Conservation (phyloP, 1,140 invertebrate species). For the Sinella curviseta region DNA sequence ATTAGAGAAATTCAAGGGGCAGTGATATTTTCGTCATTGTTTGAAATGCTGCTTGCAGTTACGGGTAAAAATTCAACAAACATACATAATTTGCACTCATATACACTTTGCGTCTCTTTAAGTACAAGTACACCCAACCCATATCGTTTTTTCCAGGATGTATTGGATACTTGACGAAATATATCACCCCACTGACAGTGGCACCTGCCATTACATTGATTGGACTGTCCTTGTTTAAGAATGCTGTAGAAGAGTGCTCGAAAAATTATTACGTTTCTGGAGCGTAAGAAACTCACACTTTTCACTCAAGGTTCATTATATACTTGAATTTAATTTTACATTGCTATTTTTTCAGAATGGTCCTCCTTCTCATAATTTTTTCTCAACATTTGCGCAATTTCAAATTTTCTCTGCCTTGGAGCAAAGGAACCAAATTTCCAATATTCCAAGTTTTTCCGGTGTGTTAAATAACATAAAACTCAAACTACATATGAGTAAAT, state of each 20-base stretch:
- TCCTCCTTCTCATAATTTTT: slow-evolving; percentile 74
- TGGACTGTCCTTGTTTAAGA: slow-evolving; percentile 75
- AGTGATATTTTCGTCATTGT: slow-evolving; percentile 56
- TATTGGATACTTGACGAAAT: slow-evolving; percentile 69
- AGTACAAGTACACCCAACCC: not conserved
- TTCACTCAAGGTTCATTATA: too few relatives aligned
- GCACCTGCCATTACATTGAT: slow-evolving; percentile 78
- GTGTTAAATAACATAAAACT: slow-evolving; percentile 51
- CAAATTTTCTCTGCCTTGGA: slow-evolving; percentile 65
- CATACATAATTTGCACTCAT: not conserved
- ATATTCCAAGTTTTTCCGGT: slow-evolving; percentile 82
- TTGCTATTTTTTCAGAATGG: slow-evolving; percentile 63
- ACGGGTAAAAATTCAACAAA: slow-evolving; percentile 48
- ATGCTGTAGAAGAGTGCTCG: slow-evolving; percentile 71
- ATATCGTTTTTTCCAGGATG: slow-evolving; percentile 57
- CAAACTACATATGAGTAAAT: not conserved
- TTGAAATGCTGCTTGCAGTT: slow-evolving; percentile 57
- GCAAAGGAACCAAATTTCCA: slow-evolving; percentile 64
- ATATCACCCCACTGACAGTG: slow-evolving; percentile 76
- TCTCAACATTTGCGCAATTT: slow-evolving; percentile 76
- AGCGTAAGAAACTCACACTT: too few relatives aligned
- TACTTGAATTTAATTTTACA: not conserved
- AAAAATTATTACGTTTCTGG: slow-evolving; percentile 77
- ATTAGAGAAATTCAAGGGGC: slow-evolving; percentile 59
- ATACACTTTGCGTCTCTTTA: not conserved